Evolutionary conservation across 2,797 vertebrate genomes (phyloP).

Genomic region (Florisuga fusca): DNA sequence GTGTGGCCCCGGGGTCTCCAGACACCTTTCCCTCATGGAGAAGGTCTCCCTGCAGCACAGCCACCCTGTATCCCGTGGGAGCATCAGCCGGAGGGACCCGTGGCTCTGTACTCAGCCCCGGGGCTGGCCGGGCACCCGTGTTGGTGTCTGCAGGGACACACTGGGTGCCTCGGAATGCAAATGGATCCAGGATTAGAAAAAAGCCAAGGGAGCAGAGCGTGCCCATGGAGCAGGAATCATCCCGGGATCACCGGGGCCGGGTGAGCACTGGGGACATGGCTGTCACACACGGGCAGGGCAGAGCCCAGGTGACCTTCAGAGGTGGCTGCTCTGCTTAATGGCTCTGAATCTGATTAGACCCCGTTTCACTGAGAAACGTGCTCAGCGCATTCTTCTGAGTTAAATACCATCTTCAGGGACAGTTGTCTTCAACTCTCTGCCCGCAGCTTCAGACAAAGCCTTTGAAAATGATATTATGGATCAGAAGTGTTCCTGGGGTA

Average conservation of each 20-base stretch:
- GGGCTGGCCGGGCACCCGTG: background rate
- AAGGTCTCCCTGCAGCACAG: background rate
- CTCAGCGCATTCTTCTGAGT: conserved; percentile 29
- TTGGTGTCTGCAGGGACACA: background rate
- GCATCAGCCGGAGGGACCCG: background rate
- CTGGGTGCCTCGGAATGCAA: background rate
- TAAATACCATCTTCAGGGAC: conserved; percentile 35
- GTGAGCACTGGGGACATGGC: background rate
- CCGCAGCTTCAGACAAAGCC: conserved; percentile 4
- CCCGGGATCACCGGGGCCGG: background rate
- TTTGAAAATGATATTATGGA: conserved; percentile 61
- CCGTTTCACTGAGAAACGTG: background rate
- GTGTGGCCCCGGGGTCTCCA: background rate
- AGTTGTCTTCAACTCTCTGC: conserved; percentile 31
- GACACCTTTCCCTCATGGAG: background rate
- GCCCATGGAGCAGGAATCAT: background rate
- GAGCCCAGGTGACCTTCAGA: conserved; percentile 44
- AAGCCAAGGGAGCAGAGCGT: background rate
- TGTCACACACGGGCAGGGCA: background rate
- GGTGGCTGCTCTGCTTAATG: conserved; percentile 39
- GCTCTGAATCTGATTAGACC: conserved; percentile 45
- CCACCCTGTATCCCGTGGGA: background rate
- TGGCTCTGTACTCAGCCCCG: background rate
- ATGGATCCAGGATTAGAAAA: background rate
- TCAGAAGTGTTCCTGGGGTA: conserved; percentile 46